Evolutionary conservation across 2,888 invertebrate genomes (phyloP).

Genomic region (Stomorhina lunata): DNA sequence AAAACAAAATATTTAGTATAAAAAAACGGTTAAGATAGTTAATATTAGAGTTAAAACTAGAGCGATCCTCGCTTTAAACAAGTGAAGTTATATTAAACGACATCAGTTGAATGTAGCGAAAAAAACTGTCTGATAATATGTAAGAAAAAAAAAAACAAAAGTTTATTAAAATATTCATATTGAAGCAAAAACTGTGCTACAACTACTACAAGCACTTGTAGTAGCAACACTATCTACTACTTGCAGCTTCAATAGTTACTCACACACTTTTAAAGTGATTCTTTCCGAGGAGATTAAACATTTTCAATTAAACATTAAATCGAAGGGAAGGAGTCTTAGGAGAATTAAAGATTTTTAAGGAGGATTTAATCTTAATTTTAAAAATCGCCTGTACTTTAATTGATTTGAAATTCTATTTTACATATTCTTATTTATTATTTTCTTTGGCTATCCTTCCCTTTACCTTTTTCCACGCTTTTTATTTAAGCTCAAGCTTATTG

Average conservation of each 20-base stretch:
- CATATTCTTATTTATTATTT: background rate
- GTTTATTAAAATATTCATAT: conserved; percentile 58
- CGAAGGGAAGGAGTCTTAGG: background rate
- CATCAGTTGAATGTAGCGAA: background rate
- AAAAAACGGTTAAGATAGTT: conserved; percentile 18
- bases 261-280: background rate
- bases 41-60: conserved; percentile 14
- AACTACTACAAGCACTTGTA: background rate
- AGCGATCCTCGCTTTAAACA: conserved; percentile 34
- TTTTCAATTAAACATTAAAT: background rate
- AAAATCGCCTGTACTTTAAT: too few relatives aligned
- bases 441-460: background rate
- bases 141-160: conserved; percentile 46
- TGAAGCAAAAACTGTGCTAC: background rate
- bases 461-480: conserved; percentile 6
- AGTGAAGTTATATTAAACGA: conserved; percentile 48
- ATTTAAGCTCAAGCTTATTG: conserved; percentile 47
- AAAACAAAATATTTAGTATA: background rate
- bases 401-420: background rate
- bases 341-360: too few relatives aligned
- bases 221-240: background rate
- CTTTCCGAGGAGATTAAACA: background rate
- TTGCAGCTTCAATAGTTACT: background rate
- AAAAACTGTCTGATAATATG: conserved; percentile 45
- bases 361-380: too few relatives aligned